Evolutionary conservation across 2,888 invertebrate species (phyloP), one percentile per base, ranked within the genome.

Genomic region (Acanthacorydalis orientalis): DNA sequence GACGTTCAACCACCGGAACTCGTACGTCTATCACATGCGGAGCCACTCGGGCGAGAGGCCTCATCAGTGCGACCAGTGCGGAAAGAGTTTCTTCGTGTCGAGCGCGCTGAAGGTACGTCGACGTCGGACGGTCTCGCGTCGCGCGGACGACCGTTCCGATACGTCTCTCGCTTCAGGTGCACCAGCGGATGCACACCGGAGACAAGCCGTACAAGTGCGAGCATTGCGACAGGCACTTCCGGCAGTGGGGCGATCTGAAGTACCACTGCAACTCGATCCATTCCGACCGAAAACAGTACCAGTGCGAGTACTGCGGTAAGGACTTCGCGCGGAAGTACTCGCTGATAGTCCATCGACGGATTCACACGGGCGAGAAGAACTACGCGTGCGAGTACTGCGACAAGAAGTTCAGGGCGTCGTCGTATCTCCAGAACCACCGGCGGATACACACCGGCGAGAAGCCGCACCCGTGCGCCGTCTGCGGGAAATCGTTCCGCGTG

Each of bases 281-380:
- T 61, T 83, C 85, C 8, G 77, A 79, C 41, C 74, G 84, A 64
- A 86, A 86, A 63, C 77, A 81, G 53, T 87, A 82, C 62, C 88
- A 89, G 59, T 90, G 90, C 61, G 89, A 89, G 59, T 90, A 82
- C 60, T 90, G 90, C 60, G 83, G 81, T 47, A 90, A 90, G 60
- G 83, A 86, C 59, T 91, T 90, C 65, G 86, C 89, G 0, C 72
- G 90, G 42, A 85, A 88, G 56, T 91, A 90, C 63, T 89, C 89
- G 1, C 65, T 90, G 44, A 86, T 83, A 45, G 78, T 91, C 0
- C 90, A 90, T 62, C 73, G 88, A 0, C 72, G 88, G 47, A 88
- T 89, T 43, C 89, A 89, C 63, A 89, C 88, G 0, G 85, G 87
- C 9, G 90, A 91, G 60, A 73, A 81, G 46, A 88, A 89, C 67